Evolutionary conservation across 2,113 vertebrate species (phyloP).

Genomic region (Daubentonia madagascariensis): DNA sequence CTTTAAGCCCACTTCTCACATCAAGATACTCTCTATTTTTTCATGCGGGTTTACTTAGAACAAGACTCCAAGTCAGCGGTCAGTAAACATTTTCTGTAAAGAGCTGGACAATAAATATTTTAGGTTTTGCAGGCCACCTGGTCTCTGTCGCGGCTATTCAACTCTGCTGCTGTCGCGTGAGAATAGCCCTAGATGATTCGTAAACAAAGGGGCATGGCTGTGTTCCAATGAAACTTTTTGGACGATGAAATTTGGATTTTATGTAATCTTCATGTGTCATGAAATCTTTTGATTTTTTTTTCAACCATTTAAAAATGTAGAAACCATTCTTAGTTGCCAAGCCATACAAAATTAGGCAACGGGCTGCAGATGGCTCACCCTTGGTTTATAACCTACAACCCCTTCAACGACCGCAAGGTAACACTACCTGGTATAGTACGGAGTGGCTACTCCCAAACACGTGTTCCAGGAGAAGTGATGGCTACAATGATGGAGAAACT

Average conservation of each 20-base stretch:
- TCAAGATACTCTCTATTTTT: not conserved
- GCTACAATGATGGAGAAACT: not conserved
- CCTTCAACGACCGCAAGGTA: not conserved
- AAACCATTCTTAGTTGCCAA: not conserved
- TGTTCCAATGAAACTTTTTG: conserved; percentile 24
- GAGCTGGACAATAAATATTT: conserved; percentile 31
- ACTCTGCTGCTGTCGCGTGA: not conserved
- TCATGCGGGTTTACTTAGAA: not conserved
- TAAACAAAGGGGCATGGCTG: not conserved
- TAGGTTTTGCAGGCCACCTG: not conserved
- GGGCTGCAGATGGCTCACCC: not conserved
- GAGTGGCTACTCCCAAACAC: not conserved
- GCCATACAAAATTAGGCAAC: not conserved
- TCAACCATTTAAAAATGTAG: not conserved
- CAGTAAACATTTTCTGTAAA: conserved; percentile 7
- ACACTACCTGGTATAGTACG: not conserved
- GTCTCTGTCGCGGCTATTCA: not conserved
- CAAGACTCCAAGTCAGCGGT: not conserved
- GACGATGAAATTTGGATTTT: not conserved
- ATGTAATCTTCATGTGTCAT: not conserved
- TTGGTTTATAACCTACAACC: not conserved
- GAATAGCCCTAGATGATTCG: not conserved
- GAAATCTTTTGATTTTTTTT: not conserved
- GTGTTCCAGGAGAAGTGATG: not conserved
- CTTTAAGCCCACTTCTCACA: not conserved